Conservation (phyloP, 2,888 invertebrate species). For the Conus canariensis region DNA sequence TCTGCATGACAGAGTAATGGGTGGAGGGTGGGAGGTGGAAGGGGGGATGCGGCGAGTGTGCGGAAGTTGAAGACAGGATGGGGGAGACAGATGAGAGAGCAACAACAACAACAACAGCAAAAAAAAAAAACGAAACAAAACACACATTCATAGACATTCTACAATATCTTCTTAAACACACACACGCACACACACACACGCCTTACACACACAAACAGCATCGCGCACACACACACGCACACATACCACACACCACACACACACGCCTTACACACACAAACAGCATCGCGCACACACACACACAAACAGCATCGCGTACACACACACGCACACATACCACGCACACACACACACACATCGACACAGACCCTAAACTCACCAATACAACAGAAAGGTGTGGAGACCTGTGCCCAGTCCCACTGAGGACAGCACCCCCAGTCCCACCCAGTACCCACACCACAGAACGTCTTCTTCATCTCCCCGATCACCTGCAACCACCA, state of each 20-base stretch:
- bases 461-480: constrained; percentile 81
- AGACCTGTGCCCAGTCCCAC: constrained; percentile 98
- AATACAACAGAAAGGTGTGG: constrained; percentile 99
- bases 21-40: too few relatives aligned
- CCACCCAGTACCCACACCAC: constrained; percentile 94
- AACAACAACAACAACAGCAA: too few relatives aligned
- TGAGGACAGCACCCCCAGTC: constrained; percentile 96
- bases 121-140: too few relatives aligned
- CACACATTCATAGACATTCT: too few relatives aligned
- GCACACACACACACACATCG: too few relatives aligned
- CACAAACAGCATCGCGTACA: neutral
- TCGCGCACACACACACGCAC: neutral
- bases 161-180: neutral
- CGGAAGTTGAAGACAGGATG: too few relatives aligned
- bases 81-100: too few relatives aligned
- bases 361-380: constrained; percentile 71
- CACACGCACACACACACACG: constrained; percentile 21
- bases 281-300: constrained; percentile 22
- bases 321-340: neutral
- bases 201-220: neutral
- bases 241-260: neutral
- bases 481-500: constrained; percentile 82
- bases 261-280: neutral
- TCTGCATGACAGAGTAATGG: too few relatives aligned
- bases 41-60: too few relatives aligned